These are phyloP conservation scores for Hydropotes inermis DNA, from an alignment of 2,113 vertebrate genomes.

Conservation along the genomic window DNA sequence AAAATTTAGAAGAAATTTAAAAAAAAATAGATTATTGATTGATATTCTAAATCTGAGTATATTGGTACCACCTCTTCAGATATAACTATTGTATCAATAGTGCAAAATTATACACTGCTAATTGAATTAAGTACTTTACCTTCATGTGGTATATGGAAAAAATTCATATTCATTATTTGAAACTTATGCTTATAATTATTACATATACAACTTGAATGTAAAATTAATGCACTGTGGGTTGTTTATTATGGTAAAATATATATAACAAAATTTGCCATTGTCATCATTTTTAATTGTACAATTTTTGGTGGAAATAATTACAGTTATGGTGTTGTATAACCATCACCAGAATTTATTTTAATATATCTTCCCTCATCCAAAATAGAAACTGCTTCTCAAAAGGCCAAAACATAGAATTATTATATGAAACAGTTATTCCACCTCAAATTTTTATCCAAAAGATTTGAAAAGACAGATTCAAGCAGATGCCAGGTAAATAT, in stretches of 20 bases:
- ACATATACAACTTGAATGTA: background rate
- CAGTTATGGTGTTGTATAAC: background rate
- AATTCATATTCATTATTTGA: slow-evolving; percentile 2
- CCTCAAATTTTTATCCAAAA: background rate
- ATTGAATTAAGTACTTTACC: background rate
- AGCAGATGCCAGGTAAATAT: background rate
- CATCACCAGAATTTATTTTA: background rate
- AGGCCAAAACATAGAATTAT: background rate
- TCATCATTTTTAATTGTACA: background rate
- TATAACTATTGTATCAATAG: background rate
- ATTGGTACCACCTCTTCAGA: background rate
- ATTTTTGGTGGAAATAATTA: background rate
- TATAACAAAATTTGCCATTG: background rate
- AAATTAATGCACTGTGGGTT: background rate
- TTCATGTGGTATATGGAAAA: slow-evolving; percentile 9
- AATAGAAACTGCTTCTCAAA: background rate
- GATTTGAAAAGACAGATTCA: background rate
- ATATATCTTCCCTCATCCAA: background rate
- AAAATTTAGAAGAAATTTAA: background rate
- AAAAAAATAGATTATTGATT: background rate
- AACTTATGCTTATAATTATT: slow-evolving; percentile 7
- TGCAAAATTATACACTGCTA: background rate
- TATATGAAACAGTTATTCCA: background rate
- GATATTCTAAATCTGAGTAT: background rate
- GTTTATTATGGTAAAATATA: background rate